Conservation (phyloP, 2,888 invertebrate genomes). For the Cheilosia vulpina region DNA sequence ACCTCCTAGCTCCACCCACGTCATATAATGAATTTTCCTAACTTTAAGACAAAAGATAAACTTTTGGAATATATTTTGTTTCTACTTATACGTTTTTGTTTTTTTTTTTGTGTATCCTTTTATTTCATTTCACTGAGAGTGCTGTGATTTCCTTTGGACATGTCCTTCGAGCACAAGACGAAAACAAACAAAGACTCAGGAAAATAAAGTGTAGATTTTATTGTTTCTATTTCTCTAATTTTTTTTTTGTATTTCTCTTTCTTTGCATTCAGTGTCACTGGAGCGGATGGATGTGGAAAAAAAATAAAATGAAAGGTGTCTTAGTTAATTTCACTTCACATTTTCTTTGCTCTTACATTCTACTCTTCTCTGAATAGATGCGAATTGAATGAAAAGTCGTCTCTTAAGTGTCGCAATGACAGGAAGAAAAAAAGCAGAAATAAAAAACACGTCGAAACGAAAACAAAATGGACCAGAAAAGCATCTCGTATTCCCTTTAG, state of each 20-base stretch:
- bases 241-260: slow-evolving; percentile 15
- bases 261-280: slow-evolving; percentile 41
- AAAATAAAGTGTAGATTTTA: slow-evolving; percentile 72
- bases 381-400: slow-evolving; percentile 67
- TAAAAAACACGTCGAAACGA: slow-evolving; percentile 6
- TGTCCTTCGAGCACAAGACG: slow-evolving; percentile 61
- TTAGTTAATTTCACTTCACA: slow-evolving; percentile 73
- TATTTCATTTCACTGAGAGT: slow-evolving; percentile 59
- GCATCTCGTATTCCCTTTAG: slow-evolving; percentile 67
- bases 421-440: slow-evolving; percentile 40
- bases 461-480: slow-evolving; percentile 52
- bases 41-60: slow-evolving; percentile 67
- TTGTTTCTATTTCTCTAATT: slow-evolving; percentile 67
- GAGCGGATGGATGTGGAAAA: background rate
- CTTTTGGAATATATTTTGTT: slow-evolving; percentile 55
- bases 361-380: slow-evolving; percentile 41
- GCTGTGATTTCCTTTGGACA: slow-evolving; percentile 72
- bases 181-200: slow-evolving; percentile 59
- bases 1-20: slow-evolving; percentile 14
- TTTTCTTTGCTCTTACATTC: slow-evolving; percentile 53
- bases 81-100: slow-evolving; percentile 19
- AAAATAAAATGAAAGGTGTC: slow-evolving; percentile 58
- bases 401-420: slow-evolving; percentile 71
- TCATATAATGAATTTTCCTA: slow-evolving; percentile 60
- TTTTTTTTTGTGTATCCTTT: slow-evolving; percentile 6